Evolutionary conservation across 1,140 invertebrate genomes (phyloP), one percentile per base, ranked within the genome.

Genomic region (Paraescarpia echinospica): DNA sequence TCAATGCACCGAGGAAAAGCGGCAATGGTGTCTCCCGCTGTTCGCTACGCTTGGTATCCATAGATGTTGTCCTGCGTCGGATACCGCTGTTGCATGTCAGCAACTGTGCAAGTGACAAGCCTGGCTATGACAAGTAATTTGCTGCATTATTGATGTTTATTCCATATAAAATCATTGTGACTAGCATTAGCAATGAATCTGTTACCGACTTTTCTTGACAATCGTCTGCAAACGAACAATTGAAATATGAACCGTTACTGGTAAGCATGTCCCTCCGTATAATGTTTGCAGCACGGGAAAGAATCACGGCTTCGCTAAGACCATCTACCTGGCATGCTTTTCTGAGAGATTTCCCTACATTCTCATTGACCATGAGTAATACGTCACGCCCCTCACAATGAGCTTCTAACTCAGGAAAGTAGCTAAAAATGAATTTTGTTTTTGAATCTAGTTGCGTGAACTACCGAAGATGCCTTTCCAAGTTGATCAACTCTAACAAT

Each of bases 161-260:
- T 6, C 91, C 35, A 91, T 91, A 33, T 35, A 91, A n/a, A 91
- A 91, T 91, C 91, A 91, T 91, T 18, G 33, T 35, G 35, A 91
- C 9, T 31, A 91, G 35, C 31, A 35, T n/a, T n/a, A 91, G 33
- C 91, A 91, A 35, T 33, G 33, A 59, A 12, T 1, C 77, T 8
- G 91, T 41, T 9, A 27, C 91, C 8, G 34, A 92, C n/a, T 41
- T 33, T 92, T 89, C 91, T 88, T 92, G 91, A 33, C 1, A 92
- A 9, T 35, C 5, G 14, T 59, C 77, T 8, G 14, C n/a, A 88
- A 92, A 92, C 18, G 91, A 33, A n/a, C 35, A 8, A 33, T 33
- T 77, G 51, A 12, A 92, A n/a, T 6, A 18, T 31, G 33, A 51
- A 51, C 48, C 18, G 27, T 51, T 92, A 41, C 77, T 92, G 6